A percentile compares a stretch with the other conserved stretches of the same genome.
phyloP scores from a whole-genome alignment of 2,113 vertebrate species.

The Cromileptes altivelis region DNA sequence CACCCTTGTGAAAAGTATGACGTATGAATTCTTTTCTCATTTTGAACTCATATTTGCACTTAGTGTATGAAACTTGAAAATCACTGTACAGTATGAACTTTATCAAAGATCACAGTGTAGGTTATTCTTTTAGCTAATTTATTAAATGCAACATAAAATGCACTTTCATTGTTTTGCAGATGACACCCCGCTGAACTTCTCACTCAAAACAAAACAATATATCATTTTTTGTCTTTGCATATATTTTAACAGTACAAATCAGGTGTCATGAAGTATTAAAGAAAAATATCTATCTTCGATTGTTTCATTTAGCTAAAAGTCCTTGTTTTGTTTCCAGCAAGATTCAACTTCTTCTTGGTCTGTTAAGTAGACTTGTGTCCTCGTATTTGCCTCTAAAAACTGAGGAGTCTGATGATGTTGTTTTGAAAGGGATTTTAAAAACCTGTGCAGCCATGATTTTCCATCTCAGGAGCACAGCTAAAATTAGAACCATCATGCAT shows the following conservation, averaged over 20 bases:
- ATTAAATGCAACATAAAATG: not conserved
- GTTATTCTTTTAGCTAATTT: not conserved
- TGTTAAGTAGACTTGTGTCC: not conserved
- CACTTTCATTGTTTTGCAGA: not conserved
- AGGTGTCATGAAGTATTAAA: not conserved
- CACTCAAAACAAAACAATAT: not conserved
- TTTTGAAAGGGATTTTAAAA: slow-evolving; percentile 11
- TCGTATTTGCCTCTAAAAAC: not conserved
- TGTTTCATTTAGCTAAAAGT: not conserved
- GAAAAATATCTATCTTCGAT: not conserved
- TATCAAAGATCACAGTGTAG: not conserved
- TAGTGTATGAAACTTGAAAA: not conserved
- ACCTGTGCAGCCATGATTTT: not conserved
- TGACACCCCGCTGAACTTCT: not conserved
- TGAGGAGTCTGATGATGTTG: not conserved
- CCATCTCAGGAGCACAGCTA: not conserved
- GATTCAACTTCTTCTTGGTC: not conserved
- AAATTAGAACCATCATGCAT: slow-evolving; percentile 28
- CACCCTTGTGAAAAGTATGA: not conserved
- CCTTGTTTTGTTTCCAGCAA: not conserved
- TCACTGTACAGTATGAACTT: not conserved
- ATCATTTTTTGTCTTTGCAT: not conserved
- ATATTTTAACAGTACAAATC: not conserved
- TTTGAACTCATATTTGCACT: not conserved
- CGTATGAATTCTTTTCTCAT: not conserved